Conservation (phyloP, 2,888 invertebrate species). For the Melinaea menophilus region DNA sequence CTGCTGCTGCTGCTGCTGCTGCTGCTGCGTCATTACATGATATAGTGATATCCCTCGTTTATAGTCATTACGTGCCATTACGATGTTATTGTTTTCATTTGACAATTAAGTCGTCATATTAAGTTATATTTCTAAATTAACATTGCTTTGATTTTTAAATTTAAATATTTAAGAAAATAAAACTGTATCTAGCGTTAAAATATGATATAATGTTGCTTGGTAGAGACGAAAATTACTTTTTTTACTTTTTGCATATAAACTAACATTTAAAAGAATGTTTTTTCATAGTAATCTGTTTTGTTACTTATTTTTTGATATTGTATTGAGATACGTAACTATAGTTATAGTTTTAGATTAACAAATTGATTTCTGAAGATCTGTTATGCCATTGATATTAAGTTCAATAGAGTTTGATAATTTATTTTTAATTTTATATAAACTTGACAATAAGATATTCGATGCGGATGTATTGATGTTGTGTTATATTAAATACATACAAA, state of each 20-base stretch:
- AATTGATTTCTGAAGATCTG: slow-evolving; percentile 47
- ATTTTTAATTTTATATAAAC: slow-evolving; percentile 44
- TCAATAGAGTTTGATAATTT: slow-evolving; percentile 50
- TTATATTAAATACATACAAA: slow-evolving; percentile 10
- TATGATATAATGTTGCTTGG: no score
- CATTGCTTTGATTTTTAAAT: no score
- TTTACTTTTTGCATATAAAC: no score
- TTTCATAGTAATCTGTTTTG: no score
- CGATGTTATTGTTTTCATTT: slow-evolving; percentile 5
- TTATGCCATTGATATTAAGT: slow-evolving; percentile 67
- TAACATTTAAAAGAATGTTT: no score
- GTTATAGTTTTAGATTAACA: slow-evolving; percentile 10
- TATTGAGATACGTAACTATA: neutral
- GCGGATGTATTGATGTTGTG: slow-evolving; percentile 22
- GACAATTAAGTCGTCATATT: neutral
- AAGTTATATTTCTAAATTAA: no score
- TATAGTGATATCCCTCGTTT: slow-evolving; percentile 29
- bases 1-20: no score
- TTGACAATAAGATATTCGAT: slow-evolving; percentile 26
- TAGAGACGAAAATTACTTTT: no score
- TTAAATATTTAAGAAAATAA: no score
- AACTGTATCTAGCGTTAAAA: no score
- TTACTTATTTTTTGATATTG: no score
- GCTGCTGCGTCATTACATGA: neutral
- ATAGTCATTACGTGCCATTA: slow-evolving; percentile 28